Conservation (phyloP, 2,888 invertebrate genomes). For the Drosophila mercatorum region DNA sequence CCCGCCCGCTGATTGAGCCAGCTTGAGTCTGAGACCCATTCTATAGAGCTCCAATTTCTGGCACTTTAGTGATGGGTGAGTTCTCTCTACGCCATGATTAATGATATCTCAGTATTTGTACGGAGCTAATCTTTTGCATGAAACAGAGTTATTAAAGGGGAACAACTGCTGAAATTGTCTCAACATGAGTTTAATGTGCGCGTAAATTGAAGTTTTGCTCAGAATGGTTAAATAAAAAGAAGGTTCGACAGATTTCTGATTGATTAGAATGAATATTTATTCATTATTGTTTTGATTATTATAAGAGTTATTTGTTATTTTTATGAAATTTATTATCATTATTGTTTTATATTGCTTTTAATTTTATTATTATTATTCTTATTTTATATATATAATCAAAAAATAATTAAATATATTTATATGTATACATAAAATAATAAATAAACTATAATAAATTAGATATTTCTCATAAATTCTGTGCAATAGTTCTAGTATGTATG, state of each 20-base stretch:
- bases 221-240: slow-evolving; percentile 12
- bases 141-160: slow-evolving; percentile 6
- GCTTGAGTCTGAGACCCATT: slow-evolving; percentile 8
- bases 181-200: slow-evolving; percentile 5
- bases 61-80: slow-evolving; percentile 18
- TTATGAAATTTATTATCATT: no score
- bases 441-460: no score
- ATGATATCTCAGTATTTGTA: slow-evolving; percentile 15
- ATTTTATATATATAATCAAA: no score
- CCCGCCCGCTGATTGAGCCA: slow-evolving; percentile 19
- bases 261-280: background rate
- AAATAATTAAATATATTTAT: no score
- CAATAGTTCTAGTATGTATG: no score
- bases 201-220: slow-evolving; percentile 6
- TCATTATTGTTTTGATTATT: no score
- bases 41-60: slow-evolving; percentile 16
- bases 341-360: no score
- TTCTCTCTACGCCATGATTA: slow-evolving; percentile 29
- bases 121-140: slow-evolving; percentile 4
- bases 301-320: no score
- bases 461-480: no score
- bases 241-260: background rate
- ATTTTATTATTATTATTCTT: no score
- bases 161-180: slow-evolving; percentile 13
- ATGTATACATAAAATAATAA: no score